These are phyloP conservation scores for Nycticorax nycticorax DNA, from an alignment of 2,113 vertebrate genomes.

Conservation along the genomic window DNA sequence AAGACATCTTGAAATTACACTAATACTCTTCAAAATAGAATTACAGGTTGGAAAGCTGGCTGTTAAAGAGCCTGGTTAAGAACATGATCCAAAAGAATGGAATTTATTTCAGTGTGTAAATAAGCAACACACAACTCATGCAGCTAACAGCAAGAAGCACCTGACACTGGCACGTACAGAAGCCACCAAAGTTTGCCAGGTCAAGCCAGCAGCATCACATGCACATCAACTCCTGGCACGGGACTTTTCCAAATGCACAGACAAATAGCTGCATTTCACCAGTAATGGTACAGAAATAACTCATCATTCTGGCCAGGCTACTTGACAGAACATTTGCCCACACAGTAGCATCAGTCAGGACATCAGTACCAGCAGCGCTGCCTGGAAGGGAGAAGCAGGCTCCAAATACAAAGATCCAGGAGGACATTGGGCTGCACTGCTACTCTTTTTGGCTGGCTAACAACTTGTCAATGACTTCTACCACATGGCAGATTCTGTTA, in stretches of 20 bases:
- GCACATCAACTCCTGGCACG: not conserved
- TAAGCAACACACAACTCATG: not conserved
- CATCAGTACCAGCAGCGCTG: not conserved
- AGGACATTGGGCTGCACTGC: not conserved
- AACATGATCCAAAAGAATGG: not conserved
- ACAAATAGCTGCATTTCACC: not conserved
- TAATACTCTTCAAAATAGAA: not conserved
- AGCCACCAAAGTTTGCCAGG: not conserved
- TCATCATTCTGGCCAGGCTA: accelerated
- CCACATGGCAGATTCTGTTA: not conserved
- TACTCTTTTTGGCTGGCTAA: not conserved
- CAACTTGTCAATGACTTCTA: not conserved
- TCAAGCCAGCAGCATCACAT: not conserved
- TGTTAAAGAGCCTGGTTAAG: not conserved
- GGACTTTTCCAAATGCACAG: not conserved
- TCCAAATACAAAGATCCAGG: not conserved
- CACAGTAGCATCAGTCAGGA: not conserved
- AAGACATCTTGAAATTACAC: not conserved
- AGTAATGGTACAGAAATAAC: accelerated
- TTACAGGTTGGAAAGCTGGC: not conserved
- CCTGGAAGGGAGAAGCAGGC: not conserved
- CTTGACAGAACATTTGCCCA: not conserved
- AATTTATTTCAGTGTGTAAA: not conserved
- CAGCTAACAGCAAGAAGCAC: not conserved
- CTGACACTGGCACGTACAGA: not conserved